These are phyloP conservation scores for Leucoraja erinaceus DNA, from an alignment of 2,113 vertebrate species.

Conservation along the genomic window DNA sequence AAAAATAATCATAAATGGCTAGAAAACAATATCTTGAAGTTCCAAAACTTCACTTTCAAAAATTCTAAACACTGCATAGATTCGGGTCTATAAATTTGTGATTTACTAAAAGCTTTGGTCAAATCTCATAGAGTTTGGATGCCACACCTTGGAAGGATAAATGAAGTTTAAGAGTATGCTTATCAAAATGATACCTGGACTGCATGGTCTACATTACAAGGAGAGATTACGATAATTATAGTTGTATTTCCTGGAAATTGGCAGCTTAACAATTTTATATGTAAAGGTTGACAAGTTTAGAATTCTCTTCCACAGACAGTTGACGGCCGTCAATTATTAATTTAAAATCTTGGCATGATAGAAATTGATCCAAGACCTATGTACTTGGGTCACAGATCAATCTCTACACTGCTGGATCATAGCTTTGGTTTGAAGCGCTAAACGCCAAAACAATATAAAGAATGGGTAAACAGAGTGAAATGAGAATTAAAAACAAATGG, in stretches of 20 bases:
- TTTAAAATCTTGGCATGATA: neutral
- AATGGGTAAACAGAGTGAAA: neutral
- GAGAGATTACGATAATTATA: neutral
- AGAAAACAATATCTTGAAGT: neutral
- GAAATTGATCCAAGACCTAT: neutral
- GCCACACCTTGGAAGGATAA: neutral
- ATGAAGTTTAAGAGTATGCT: neutral
- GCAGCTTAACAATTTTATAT: neutral
- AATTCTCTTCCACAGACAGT: neutral
- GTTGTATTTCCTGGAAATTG: slow-evolving; percentile 5
- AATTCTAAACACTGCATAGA: neutral
- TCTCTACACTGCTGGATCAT: too few relatives aligned
- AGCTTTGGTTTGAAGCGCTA: too few relatives aligned
- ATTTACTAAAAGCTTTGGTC: neutral
- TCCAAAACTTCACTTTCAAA: neutral
- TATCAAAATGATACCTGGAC: neutral
- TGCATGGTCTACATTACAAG: neutral
- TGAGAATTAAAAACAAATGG: neutral
- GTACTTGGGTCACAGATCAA: neutral
- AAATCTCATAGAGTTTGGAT: neutral
- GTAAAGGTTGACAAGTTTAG: neutral
- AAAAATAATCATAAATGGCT: neutral
- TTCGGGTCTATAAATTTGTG: neutral
- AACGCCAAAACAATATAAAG: neutral
- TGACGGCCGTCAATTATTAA: neutral